Evolutionary conservation across 2,888 invertebrate genomes (phyloP).

Genomic region (Rhamnusium bicolor): DNA sequence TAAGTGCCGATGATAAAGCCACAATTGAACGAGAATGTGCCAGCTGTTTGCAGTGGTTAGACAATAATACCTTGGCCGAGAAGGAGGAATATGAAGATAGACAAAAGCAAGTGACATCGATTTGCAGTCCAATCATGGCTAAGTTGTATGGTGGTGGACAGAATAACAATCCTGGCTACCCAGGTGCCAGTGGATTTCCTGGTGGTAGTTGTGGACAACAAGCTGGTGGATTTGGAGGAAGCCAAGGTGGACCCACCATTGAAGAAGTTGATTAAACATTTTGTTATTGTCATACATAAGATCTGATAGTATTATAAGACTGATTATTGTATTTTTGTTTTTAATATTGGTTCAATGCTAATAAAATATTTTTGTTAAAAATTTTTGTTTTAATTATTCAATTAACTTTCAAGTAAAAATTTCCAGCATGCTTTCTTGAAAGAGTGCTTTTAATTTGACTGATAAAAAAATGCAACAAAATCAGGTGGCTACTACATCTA

Average conservation of each 20-base stretch:
- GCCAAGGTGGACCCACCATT: conserved; percentile 5
- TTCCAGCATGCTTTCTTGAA: no score
- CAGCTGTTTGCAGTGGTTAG: conserved; percentile 80
- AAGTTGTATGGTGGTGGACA: conserved; percentile 67
- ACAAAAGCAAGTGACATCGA: conserved; percentile 69
- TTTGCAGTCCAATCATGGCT: conserved; percentile 76
- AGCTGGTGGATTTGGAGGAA: conserved; percentile 29
- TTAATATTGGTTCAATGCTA: background rate
- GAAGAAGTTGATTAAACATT: conserved; percentile 13
- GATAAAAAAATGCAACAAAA: no score
- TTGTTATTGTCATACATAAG: background rate
- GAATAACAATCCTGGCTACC: background rate
- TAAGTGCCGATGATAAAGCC: conserved; percentile 73
- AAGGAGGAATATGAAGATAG: conserved; percentile 79
- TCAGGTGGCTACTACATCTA: no score
- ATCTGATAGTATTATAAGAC: background rate
- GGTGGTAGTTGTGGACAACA: conserved; percentile 14
- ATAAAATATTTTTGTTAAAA: no score
- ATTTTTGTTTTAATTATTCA: no score
- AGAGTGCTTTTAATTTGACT: no score
- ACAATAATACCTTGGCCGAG: conserved; percentile 76
- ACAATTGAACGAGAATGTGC: conserved; percentile 72
- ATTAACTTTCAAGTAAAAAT: no score
- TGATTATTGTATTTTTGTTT: background rate
- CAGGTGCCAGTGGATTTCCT: conserved; percentile 9